A percentile compares a stretch with the other conserved stretches of the same genome.
These are phyloP conservation scores for Microcebus tavaratra DNA, from an alignment of 2,113 vertebrate species.

Conservation along the genomic window DNA sequence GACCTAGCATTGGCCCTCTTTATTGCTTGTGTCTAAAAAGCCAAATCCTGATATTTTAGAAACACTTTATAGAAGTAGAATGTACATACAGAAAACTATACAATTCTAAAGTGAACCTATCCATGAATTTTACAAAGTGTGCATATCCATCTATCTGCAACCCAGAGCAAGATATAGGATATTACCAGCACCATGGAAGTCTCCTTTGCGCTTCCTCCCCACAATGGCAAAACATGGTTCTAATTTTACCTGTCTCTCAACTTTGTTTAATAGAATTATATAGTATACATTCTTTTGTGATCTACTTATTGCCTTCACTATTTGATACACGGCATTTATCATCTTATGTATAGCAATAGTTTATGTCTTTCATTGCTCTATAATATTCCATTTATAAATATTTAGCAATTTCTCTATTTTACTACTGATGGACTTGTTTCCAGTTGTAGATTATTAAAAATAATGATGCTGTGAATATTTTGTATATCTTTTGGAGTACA, in stretches of 20 bases:
- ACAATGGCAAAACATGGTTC: not conserved
- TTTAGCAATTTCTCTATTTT: not conserved
- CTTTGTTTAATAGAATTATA: not conserved
- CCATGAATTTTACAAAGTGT: not conserved
- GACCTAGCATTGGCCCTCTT: not conserved
- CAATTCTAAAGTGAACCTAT: not conserved
- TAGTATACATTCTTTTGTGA: not conserved
- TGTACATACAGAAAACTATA: not conserved
- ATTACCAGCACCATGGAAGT: not conserved
- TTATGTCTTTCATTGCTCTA: not conserved
- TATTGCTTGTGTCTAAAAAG: not conserved
- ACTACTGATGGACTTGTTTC: not conserved
- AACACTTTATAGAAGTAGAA: not conserved
- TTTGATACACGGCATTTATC: not conserved
- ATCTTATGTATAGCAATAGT: not conserved
- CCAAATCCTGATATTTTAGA: not conserved
- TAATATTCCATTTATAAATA: not conserved
- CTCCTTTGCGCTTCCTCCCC: not conserved
- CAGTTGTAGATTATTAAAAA: not conserved
- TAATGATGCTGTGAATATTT: not conserved
- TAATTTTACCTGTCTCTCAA: not conserved
- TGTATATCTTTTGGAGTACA: not conserved
- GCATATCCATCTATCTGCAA: too few species aligned
- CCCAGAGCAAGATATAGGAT: too few species aligned
- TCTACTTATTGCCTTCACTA: not conserved